Conservation (phyloP, 2,888 invertebrate species). For the Steinernema hermaphroditum region DNA sequence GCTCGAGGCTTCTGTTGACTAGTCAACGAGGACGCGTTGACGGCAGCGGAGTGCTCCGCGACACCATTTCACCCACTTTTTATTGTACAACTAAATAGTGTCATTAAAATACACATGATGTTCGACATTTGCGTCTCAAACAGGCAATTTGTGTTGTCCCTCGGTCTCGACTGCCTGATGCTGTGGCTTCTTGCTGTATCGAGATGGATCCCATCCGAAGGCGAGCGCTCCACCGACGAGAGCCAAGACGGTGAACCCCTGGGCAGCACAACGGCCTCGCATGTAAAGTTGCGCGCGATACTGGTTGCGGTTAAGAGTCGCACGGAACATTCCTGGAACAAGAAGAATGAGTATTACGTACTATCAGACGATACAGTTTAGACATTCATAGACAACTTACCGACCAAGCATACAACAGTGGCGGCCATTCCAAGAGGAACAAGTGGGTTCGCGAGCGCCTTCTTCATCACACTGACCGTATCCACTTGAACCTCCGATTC, state of each 20-base stretch:
- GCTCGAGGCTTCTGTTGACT: neutral
- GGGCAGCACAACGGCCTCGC: constrained; percentile 55
- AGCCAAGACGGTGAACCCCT: constrained; percentile 52
- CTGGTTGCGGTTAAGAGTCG: constrained; percentile 51
- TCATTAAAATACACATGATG: too few species aligned
- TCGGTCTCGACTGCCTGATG: neutral
- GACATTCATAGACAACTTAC: constrained; percentile 37
- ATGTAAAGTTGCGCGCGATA: constrained; percentile 55
- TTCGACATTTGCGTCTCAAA: too few species aligned
- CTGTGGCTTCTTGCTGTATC: neutral
- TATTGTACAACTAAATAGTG: too few species aligned
- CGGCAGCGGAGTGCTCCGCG: too few species aligned
- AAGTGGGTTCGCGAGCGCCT: constrained; percentile 53
- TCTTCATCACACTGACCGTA: constrained; percentile 44
- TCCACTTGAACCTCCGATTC: constrained; percentile 31
- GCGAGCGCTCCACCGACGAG: constrained; percentile 54
- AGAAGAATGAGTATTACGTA: constrained; percentile 6
- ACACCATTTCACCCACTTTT: too few species aligned
- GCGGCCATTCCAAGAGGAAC: constrained; percentile 59
- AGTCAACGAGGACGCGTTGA: neutral
- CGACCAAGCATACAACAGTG: constrained; percentile 56
- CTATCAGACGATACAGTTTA: neutral
- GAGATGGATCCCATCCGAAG: constrained; percentile 43
- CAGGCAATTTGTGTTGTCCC: too few species aligned
- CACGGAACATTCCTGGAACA: constrained; percentile 52